Conservation (phyloP, 2,888 invertebrate species). For the Pammene aurita region DNA sequence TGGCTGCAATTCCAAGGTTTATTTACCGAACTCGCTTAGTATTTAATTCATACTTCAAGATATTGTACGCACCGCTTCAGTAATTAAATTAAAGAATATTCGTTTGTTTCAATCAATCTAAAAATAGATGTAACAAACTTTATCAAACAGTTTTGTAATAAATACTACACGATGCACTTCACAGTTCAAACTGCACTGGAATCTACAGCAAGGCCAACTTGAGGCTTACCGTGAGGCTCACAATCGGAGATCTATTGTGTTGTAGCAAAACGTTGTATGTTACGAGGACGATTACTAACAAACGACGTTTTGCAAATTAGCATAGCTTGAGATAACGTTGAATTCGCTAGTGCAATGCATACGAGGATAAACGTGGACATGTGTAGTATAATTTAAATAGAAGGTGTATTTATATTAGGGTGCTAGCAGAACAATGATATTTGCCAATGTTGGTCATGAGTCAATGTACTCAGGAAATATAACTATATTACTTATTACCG, state of each 20-base stretch:
- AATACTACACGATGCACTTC: constrained; percentile 15
- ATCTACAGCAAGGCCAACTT: constrained; percentile 2
- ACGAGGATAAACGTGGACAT: too few relatives aligned
- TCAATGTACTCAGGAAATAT: too few relatives aligned
- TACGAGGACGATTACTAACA: not conserved
- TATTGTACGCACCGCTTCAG: too few relatives aligned
- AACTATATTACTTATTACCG: too few relatives aligned
- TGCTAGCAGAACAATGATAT: too few relatives aligned
- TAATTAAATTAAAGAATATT: too few relatives aligned
- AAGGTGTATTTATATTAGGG: too few relatives aligned
- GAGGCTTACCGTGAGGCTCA: constrained; percentile 6
- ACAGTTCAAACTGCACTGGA: constrained; percentile 4
- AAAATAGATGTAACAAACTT: too few relatives aligned
- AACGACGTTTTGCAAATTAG: not conserved
- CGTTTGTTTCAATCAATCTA: too few relatives aligned
- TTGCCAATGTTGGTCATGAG: too few relatives aligned
- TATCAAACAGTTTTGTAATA: not conserved
- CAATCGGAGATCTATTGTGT: not conserved
- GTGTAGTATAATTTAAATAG: too few relatives aligned
- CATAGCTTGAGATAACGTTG: constrained; percentile 7
- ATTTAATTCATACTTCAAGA: not conserved
- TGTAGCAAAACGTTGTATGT: not conserved
- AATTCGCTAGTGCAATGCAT: too few relatives aligned
- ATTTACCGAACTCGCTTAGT: not conserved
- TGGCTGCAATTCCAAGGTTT: not conserved